phyloP scores from a whole-genome alignment of 1,140 invertebrate genomes.

The Callitettix versicolor region DNA sequence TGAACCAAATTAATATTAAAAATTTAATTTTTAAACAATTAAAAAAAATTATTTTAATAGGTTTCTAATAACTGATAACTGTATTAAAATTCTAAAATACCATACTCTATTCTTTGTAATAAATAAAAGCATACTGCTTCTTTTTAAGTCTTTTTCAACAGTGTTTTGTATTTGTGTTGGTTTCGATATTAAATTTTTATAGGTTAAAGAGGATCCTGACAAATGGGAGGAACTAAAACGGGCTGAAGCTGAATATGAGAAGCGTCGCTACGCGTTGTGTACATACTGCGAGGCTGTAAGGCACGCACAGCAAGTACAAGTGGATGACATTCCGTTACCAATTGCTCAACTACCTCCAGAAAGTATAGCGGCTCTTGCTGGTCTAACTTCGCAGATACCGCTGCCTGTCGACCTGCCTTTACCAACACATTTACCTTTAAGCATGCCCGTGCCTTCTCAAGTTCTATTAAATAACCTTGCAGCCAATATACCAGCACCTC shows the following conservation, averaged over 20 bases:
- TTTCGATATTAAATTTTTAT: slow-evolving; percentile 21
- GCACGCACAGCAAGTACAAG: slow-evolving; percentile 79
- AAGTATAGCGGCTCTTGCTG: slow-evolving; percentile 31
- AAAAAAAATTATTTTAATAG: too few species aligned
- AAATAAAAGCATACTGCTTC: too few species aligned
- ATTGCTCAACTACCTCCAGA: slow-evolving; percentile 35
- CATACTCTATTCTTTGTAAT: too few species aligned
- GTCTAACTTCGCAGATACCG: slow-evolving; percentile 62
- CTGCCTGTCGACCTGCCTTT: slow-evolving; percentile 56
- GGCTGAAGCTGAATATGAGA: slow-evolving; percentile 87
- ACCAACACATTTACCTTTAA: slow-evolving; percentile 36
- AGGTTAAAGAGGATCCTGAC: slow-evolving; percentile 94
- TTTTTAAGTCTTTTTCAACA: too few species aligned
- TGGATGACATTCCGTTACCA: slow-evolving; percentile 95
- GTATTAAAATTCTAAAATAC: too few species aligned
- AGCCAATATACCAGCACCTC: slow-evolving; percentile 32
- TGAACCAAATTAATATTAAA: too few species aligned
- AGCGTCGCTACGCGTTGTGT: slow-evolving; percentile 70
- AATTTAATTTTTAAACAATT: too few species aligned
- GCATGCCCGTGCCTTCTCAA: slow-evolving; percentile 27
- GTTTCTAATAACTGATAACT: too few species aligned
- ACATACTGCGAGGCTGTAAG: slow-evolving; percentile 90
- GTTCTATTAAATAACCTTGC: slow-evolving; percentile 24
- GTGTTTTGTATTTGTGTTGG: too few species aligned
- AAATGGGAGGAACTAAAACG: slow-evolving; percentile 85